Base-by-base conservation (phyloP, 1,140 invertebrate genomes). In the Myzus persicae region DNA sequence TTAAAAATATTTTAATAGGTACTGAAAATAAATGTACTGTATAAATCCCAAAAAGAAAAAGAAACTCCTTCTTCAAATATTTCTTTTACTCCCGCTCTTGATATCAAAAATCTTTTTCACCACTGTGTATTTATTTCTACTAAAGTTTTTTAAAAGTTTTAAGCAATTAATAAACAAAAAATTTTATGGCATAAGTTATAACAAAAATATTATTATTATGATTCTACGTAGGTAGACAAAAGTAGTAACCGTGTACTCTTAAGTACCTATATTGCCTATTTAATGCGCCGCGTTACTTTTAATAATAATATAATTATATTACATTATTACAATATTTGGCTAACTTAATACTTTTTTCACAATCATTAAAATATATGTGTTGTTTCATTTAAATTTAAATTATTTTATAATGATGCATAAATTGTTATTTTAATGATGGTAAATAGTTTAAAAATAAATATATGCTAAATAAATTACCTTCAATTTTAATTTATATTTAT, bases 241-340 rank as follows among this genome's bases (percentile, higher is more conserved):
- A 44, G 31, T 85, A 38, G 20, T 85, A 31, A 18, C 3, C 9
- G 40, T 26, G 24, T 20, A 42, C 54, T n/a, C 4, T 0, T 1
- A 76, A n/a, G 90, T 67, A 76, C 5, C 26, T 38, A 76, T 31
- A 91, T 91, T 91, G 90, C 40, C 90, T 91, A 91, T 76, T 59
- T 26, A 40, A 31, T 31, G 38, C 51, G 90, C 90, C 90, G 14
- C 22, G 90, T n/a, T 59, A 82, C 22, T 76, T 76, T 76, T 76
- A n/a, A n/a, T 76, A n/a, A 59, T 31, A 59, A n/a, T n/a, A n/a
- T n/a, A n/a, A n/a, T n/a, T n/a, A n/a, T n/a, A n/a, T n/a, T 31
- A 51, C 22, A 51, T 46, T 46, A 46, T 11, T 3, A 5, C 14
- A n/a, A 14, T n/a, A 67, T 67, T 67, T n/a, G 31, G 31, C 31